Evolutionary conservation across 64 coral and sea anemone genomes (phyloP), one percentile per base, ranked within the genome.

Genomic region (Dendrophyllia cribrosa): DNA sequence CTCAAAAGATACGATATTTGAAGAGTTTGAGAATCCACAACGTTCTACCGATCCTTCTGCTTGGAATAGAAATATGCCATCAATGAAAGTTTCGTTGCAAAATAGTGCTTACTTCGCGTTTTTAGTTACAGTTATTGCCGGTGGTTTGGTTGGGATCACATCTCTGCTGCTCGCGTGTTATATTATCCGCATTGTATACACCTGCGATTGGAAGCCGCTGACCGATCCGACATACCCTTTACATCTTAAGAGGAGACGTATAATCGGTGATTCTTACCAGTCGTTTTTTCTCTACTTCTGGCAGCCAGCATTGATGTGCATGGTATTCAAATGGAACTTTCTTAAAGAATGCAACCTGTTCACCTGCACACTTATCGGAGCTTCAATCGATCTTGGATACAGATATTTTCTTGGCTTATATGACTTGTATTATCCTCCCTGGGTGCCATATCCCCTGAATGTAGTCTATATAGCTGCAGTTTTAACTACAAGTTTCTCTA

Each of bases 371-470:
- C 44, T 84, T 17, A 13, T 45, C 19, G 80, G 80, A 66, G 58
- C 59, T 43, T 84, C 47, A 6, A 10, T 84, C 7, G 80, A 84
- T 50, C 59, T 84, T 7, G 58, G 26, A 19, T 84, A 84, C 46
- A 62, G 80, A 20, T 67, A 65, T 62, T 51, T 84, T 23, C 25
- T 84, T 20, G 34, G 22, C 4, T 5, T 84, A 1, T 84, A 47
- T 22, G 80, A 65, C 6, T 7, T 67, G 34, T 84, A 84, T 20
- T 21, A 51, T 12, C 47, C 59, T 67, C 80, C 80, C 0, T 84
- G 80, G 80, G 23, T 64, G 8, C 80, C 80, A 47, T 84, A 84
- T 67, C 80, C 80, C 11, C 47, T 84, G 34, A 84, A 65, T 5
- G 25, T 84, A 7, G 15, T 84, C 6, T 84, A 48, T 23, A 11